phyloP scores from a whole-genome alignment of 2,113 vertebrate species.

The Chinchilla lanigera region DNA sequence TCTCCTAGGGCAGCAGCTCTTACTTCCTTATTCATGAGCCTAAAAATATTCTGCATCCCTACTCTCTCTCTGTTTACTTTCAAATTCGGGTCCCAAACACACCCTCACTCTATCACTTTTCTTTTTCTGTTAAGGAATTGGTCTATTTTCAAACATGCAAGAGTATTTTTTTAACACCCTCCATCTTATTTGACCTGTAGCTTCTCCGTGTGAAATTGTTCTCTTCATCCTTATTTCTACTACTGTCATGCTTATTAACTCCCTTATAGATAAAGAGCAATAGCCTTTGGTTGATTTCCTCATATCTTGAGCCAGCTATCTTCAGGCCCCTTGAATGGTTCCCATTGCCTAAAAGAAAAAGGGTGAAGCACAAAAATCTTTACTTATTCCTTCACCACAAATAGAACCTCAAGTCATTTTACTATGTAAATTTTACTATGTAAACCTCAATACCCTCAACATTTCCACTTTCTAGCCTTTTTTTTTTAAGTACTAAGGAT shows the following conservation, averaged over 20 bases:
- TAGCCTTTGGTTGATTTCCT: background rate
- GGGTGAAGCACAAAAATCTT: background rate
- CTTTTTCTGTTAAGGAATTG: background rate
- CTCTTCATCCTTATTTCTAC: background rate
- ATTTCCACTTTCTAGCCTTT: background rate
- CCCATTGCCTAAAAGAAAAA: background rate
- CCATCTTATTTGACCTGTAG: background rate
- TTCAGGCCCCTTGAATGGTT: background rate
- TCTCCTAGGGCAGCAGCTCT: background rate
- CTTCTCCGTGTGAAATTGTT: conserved; percentile 7
- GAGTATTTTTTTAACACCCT: background rate
- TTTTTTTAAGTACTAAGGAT: background rate
- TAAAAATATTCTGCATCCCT: background rate
- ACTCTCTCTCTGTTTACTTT: background rate
- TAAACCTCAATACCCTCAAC: background rate
- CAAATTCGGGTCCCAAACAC: background rate
- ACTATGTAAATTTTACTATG: too few relatives aligned
- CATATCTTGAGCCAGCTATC: background rate
- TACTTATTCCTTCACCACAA: background rate
- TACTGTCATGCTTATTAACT: background rate
- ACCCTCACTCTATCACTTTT: background rate
- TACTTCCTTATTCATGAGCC: background rate
- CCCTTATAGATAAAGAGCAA: background rate
- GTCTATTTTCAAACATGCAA: background rate
- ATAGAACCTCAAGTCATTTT: background rate